Evolutionary conservation across 2,113 vertebrate species (phyloP).

Genomic region (Macrotis lagotis): DNA sequence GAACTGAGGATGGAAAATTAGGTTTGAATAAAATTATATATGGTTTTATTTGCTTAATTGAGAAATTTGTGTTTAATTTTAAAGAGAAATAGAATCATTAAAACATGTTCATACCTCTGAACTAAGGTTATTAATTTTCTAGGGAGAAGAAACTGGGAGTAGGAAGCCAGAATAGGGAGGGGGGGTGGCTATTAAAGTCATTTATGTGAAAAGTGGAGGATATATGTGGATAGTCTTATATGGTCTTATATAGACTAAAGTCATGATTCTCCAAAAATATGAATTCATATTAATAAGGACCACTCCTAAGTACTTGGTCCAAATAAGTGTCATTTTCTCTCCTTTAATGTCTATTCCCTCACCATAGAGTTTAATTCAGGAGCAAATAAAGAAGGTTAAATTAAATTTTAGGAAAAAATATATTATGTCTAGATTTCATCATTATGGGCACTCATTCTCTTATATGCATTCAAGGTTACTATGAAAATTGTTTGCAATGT

Average conservation of each 20-base stretch:
- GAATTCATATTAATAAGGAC: background rate
- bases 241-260: background rate
- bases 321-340: background rate
- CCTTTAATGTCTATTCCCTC: background rate
- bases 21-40: background rate
- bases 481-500: background rate
- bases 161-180: background rate
- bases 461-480: background rate
- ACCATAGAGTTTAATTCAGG: background rate
- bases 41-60: background rate
- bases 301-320: background rate
- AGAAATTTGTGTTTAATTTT: background rate
- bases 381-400: background rate
- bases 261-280: background rate
- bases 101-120: background rate
- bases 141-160: background rate
- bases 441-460: background rate
- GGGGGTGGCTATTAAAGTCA: background rate
- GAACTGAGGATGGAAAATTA: background rate
- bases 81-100: background rate
- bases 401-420: background rate
- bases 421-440: background rate
- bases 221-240: background rate
- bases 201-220: background rate
- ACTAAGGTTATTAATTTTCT: background rate